phyloP scores from a whole-genome alignment of 2,888 invertebrate species.

The Pediacus dermestoides region DNA sequence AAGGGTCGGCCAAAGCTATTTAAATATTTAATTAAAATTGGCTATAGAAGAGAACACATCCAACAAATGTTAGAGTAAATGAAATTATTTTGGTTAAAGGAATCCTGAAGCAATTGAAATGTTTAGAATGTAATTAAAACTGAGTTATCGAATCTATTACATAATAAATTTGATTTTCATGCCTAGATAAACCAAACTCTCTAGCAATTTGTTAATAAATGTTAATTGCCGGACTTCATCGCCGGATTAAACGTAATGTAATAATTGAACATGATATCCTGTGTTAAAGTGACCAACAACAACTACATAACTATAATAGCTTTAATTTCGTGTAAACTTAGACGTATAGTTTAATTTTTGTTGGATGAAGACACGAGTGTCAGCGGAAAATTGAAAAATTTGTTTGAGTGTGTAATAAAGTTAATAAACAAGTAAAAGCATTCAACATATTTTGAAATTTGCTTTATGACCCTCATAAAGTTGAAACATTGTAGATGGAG shows the following conservation, averaged over 20 bases:
- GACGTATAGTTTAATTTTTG: background rate
- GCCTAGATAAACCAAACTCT: background rate
- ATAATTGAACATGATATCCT: slow-evolving; percentile 25
- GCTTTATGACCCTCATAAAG: background rate
- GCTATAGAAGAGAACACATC: background rate
- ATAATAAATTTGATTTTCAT: slow-evolving; percentile 1
- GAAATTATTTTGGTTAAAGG: background rate
- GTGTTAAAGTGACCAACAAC: slow-evolving; percentile 23
- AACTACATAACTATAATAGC: slow-evolving; percentile 21
- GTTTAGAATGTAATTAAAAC: background rate
- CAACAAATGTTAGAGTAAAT: background rate
- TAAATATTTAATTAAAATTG: background rate
- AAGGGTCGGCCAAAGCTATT: too few species aligned
- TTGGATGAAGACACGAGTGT: too few species aligned
- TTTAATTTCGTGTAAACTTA: too few species aligned
- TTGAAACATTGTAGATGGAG: slow-evolving; percentile 1
- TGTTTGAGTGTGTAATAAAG: too few species aligned
- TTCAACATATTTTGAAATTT: background rate
- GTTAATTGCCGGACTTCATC: slow-evolving; percentile 20
- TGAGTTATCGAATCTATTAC: slow-evolving; percentile 2
- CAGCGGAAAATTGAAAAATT: too few species aligned
- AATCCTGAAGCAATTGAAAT: slow-evolving; percentile 1
- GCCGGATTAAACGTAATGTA: slow-evolving; percentile 24
- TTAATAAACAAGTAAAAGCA: too few species aligned
- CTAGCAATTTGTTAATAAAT: slow-evolving; percentile 20